Evolutionary conservation across 2,888 invertebrate genomes (phyloP), one percentile per base, ranked within the genome.

Genomic region (Lypha dubia): DNA sequence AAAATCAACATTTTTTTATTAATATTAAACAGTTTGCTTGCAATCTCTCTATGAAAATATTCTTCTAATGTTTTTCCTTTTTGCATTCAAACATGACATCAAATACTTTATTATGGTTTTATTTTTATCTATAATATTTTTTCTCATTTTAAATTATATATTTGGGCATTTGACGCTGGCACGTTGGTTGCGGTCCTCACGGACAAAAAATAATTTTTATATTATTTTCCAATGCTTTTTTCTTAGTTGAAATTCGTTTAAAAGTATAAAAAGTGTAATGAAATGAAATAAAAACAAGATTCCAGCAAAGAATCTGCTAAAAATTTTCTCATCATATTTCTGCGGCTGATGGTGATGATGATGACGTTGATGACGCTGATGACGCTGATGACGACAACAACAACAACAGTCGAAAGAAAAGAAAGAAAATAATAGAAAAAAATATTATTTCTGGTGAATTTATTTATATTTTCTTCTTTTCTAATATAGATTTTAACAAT

Each of bases 241-340:
- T 65, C 51, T 24, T 32, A n/a, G n/a, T 51, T 15, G 51, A 80
- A 83, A 83, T 75, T 83, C 71, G 58, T 63, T 77, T 73, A 80
- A 76, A 80, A 44, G 28, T 32, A 49, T 8, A 46, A 44, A 49
- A 58, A 58, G 32, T 38, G 41, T 62, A 65, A 53, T 20, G 38
- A 35, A 73, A 71, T 58, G 32, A 71, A 58, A 75, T 46, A 56
- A 53, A 70, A 63, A 63, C 35, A 49, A 44, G 65, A 56, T 56
- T 58, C 44, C 56, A 56, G 51, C 22, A 68, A 81, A 74, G n/a
- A 68, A 60, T 35, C 46, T 71, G 65, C 49, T 70, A 49, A 62
- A 32, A 44, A 67, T 73, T 46, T 79, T 62, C 24, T 41, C 70
- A 60, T 79, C 83, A 75, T 79, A 68, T 68, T 80, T 79, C 56